phyloP scores from a whole-genome alignment of 2,888 invertebrate genomes.

The Pseudococcus jackbeardsleyi region DNA sequence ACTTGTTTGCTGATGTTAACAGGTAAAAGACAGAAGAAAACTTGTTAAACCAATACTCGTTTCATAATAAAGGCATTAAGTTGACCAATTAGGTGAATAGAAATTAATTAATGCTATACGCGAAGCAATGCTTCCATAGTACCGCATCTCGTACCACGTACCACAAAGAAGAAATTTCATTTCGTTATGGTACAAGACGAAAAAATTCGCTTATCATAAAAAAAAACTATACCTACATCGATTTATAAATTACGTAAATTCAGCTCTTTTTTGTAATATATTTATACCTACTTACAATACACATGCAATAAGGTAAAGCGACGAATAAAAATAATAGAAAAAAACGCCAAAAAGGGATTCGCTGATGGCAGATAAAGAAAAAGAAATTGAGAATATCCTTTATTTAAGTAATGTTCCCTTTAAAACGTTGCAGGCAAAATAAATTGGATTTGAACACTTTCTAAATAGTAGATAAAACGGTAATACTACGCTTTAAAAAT shows the following conservation, averaged over 20 bases:
- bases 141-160: background rate
- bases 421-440: constrained; percentile 46
- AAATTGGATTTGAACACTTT: constrained; percentile 61
- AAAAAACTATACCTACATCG: background rate
- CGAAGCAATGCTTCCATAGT: background rate
- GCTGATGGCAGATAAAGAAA: constrained; percentile 57
- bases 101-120: constrained; percentile 29
- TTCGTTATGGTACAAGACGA: background rate
- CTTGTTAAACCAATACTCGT: constrained; percentile 37
- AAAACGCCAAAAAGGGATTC: constrained; percentile 53
- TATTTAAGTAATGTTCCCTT: constrained; percentile 42
- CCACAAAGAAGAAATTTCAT: constrained; percentile 10
- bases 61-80: constrained; percentile 38
- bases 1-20: constrained; percentile 34
- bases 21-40: constrained; percentile 41
- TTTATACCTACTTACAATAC: no score
- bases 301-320: background rate
- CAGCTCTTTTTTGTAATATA: background rate
- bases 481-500: constrained; percentile 51
- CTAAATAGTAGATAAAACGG: constrained; percentile 56
- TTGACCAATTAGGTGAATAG: constrained; percentile 41
- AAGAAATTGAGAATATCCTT: constrained; percentile 61
- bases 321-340: constrained; percentile 62
- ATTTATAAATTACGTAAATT: constrained; percentile 20
- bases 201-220: background rate